phyloP scores from a whole-genome alignment of 2,113 vertebrate species.

The Erythrolamprus reginae region DNA sequence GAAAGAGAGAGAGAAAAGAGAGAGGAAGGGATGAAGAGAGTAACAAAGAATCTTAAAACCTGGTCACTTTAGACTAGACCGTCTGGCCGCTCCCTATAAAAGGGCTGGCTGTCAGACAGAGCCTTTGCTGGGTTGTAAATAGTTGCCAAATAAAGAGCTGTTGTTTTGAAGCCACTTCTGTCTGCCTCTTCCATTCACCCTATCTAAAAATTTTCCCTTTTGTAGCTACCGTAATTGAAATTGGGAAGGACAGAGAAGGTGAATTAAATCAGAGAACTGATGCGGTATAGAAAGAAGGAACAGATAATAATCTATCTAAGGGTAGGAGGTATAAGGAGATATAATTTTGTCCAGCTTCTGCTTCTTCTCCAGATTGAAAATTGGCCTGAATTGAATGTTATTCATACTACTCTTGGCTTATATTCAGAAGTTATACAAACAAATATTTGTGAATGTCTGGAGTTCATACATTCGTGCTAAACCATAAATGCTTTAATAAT shows the following conservation, averaged over 20 bases:
- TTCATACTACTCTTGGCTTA: neutral
- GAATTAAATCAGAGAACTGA: neutral
- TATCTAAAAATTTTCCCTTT: neutral
- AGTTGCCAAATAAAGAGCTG: too few relatives aligned
- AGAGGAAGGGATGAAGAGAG: too few relatives aligned
- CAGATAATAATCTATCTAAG: neutral
- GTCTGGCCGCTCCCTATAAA: too few relatives aligned
- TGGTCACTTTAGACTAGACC: too few relatives aligned
- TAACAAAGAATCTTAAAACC: too few relatives aligned
- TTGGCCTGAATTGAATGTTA: neutral
- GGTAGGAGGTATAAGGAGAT: too few relatives aligned
- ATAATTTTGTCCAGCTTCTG: neutral
- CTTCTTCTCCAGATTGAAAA: neutral
- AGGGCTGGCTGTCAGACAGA: too few relatives aligned
- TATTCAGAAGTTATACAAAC: neutral
- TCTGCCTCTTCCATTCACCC: too few relatives aligned
- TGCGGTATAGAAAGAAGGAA: neutral
- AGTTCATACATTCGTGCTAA: neutral
- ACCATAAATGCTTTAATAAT: neutral
- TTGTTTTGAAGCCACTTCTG: too few relatives aligned
- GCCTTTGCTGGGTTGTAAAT: too few relatives aligned
- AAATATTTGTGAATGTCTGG: neutral
- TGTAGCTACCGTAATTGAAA: neutral
- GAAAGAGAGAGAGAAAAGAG: too few relatives aligned
- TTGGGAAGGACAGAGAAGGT: neutral